These are phyloP conservation scores for Esperia sulphurella DNA, from an alignment of 2,888 invertebrate genomes.

Conservation along the genomic window DNA sequence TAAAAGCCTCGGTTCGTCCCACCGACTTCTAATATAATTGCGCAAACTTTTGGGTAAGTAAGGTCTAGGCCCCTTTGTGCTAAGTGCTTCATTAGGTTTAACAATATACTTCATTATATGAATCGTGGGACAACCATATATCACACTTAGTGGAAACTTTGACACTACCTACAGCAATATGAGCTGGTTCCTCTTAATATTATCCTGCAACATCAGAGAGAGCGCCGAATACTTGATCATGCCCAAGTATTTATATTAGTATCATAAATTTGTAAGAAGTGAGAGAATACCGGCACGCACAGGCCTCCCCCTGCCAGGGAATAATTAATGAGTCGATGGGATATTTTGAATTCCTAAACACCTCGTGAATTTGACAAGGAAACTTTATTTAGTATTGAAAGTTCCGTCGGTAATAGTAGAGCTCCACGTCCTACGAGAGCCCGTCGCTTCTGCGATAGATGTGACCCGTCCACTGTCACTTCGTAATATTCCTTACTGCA, in stretches of 20 bases:
- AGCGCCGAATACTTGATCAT: constrained; percentile 40
- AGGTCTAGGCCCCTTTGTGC: too few species aligned
- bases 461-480: too few species aligned
- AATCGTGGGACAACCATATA: constrained; percentile 18
- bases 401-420: too few species aligned
- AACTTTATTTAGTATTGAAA: constrained; percentile 21
- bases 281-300: constrained; percentile 47
- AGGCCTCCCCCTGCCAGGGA: constrained; percentile 33
- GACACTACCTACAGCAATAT: constrained; percentile 22
- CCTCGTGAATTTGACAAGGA: constrained; percentile 39
- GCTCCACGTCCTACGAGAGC: too few species aligned
- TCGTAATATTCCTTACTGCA: too few species aligned
- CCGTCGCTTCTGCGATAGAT: too few species aligned
- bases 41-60: too few species aligned
- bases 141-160: constrained; percentile 20
- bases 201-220: constrained; percentile 18
- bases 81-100: too few species aligned
- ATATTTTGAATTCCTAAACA: constrained; percentile 55
- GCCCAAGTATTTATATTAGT: constrained; percentile 64
- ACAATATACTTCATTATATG: constrained; percentile 8
- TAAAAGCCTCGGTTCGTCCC: too few species aligned
- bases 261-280: constrained; percentile 68
- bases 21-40: too few species aligned
- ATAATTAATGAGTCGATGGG: constrained; percentile 58
- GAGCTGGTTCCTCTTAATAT: constrained; percentile 13